Conservation (phyloP, 2,797 vertebrate species). For the Gymnothorax reevesii region DNA sequence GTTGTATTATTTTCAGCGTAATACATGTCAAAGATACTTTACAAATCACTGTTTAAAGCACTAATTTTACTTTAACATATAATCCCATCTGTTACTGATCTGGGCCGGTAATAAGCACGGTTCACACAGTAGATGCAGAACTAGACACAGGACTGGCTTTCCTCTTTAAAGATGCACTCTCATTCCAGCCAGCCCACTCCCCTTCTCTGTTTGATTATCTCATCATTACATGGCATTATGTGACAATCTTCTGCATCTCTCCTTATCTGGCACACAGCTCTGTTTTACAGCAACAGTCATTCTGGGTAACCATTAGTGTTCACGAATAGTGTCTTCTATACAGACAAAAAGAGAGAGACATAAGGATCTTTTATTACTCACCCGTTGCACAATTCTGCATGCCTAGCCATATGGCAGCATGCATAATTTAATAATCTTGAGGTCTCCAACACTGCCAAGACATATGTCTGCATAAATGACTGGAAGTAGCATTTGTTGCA, state of each 20-base stretch:
- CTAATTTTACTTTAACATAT: too few species aligned
- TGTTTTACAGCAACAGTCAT: background rate
- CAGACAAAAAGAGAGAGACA: background rate
- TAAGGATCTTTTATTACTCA: background rate
- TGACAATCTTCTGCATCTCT: background rate
- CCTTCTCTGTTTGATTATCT: background rate
- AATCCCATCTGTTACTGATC: too few species aligned
- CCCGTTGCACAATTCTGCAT: background rate
- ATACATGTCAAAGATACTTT: too few species aligned
- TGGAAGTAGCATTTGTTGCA: background rate
- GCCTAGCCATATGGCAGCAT: slow-evolving; percentile 58
- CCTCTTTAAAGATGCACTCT: background rate
- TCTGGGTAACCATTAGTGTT: background rate
- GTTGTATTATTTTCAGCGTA: too few species aligned
- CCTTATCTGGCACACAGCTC: background rate
- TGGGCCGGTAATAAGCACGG: slow-evolving; percentile 22
- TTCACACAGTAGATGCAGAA: background rate
- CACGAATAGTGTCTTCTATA: background rate
- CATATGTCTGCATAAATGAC: slow-evolving; percentile 8
- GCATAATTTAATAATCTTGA: slow-evolving; percentile 57
- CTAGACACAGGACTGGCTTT: background rate
- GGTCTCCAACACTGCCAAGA: slow-evolving; percentile 33
- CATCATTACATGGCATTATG: background rate
- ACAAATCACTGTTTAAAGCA: too few species aligned
- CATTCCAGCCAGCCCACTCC: background rate